Conservation (phyloP, 2,888 invertebrate genomes). For the Xylota sylvarum region DNA sequence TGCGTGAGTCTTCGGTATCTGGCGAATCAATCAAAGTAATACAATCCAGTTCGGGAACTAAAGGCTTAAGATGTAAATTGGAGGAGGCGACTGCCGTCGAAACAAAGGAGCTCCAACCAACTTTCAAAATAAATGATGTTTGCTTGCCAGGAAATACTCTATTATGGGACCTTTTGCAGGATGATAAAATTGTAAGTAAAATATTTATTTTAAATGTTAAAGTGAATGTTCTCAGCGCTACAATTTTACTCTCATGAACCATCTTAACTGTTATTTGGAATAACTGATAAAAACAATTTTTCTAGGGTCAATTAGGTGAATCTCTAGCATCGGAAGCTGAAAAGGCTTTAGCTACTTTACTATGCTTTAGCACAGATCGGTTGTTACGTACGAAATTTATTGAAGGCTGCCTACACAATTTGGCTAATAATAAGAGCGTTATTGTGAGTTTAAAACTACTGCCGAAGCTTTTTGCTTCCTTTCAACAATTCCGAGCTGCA, state of each 20-base stretch:
- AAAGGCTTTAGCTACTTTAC: slow-evolving; percentile 94
- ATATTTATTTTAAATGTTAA: neutral
- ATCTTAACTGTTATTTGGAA: neutral
- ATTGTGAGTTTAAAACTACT: slow-evolving; percentile 94
- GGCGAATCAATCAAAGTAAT: slow-evolving; percentile 65
- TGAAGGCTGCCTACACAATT: slow-evolving; percentile 96
- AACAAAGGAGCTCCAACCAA: slow-evolving; percentile 79
- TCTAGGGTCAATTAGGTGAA: slow-evolving; percentile 93
- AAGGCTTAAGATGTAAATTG: slow-evolving; percentile 53
- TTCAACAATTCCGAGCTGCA: slow-evolving; percentile 94
- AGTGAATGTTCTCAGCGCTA: too few relatives aligned
- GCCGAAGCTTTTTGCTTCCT: slow-evolving; percentile 95
- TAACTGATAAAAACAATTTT: slow-evolving; percentile 3
- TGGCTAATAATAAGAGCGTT: slow-evolving; percentile 95
- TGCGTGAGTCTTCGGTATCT: slow-evolving; percentile 65
- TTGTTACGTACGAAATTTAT: slow-evolving; percentile 97
- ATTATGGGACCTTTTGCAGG: slow-evolving; percentile 97
- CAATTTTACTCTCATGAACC: too few relatives aligned
- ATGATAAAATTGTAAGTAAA: slow-evolving; percentile 92
- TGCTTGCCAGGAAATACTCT: slow-evolving; percentile 96
- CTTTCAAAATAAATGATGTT: slow-evolving; percentile 87
- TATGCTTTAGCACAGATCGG: slow-evolving; percentile 96
- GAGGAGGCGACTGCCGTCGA: slow-evolving; percentile 63
- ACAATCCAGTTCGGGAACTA: slow-evolving; percentile 44
- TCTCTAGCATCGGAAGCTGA: slow-evolving; percentile 97